Evolutionary conservation across 1,140 invertebrate species (phyloP).

Genomic region (Gonioctena quinquepunctata): DNA sequence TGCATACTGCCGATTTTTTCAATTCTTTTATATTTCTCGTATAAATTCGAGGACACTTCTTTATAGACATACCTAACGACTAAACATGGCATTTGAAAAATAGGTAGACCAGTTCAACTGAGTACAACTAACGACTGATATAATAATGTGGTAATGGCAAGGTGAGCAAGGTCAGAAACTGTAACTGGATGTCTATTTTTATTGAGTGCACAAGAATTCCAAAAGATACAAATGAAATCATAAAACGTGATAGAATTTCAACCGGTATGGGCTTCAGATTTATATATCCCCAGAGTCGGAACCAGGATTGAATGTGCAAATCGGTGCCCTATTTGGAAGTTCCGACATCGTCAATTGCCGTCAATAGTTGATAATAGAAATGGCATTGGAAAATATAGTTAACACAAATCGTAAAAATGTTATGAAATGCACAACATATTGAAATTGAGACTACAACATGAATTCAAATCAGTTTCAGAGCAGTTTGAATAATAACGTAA

Average conservation of each 20-base stretch:
- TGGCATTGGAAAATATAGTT: not conserved
- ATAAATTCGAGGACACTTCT: not conserved
- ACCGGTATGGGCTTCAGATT: not conserved
- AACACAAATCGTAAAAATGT: no score
- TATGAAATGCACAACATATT: no score
- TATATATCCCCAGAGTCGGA: not conserved
- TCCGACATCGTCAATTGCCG: no score
- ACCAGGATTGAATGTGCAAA: not conserved
- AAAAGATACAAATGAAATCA: not conserved
- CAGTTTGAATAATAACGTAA: no score
- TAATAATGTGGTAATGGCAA: no score
- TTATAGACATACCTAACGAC: not conserved
- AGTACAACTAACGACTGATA: not conserved
- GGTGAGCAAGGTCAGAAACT: not conserved
- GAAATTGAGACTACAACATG: no score
- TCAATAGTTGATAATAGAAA: not conserved
- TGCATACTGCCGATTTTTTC: not conserved
- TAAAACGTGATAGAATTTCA: not conserved
- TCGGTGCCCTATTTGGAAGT: no score
- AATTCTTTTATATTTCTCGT: not conserved
- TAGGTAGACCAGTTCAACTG: not conserved
- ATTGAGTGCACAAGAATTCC: not conserved
- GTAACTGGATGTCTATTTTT: not conserved
- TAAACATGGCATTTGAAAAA: not conserved
- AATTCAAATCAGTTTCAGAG: no score